Percentiles rank a stretch among this genome's conserved stretches.
Evolutionary conservation across 2,888 invertebrate species (phyloP).

Genomic region (Spisula subtruncata): DNA sequence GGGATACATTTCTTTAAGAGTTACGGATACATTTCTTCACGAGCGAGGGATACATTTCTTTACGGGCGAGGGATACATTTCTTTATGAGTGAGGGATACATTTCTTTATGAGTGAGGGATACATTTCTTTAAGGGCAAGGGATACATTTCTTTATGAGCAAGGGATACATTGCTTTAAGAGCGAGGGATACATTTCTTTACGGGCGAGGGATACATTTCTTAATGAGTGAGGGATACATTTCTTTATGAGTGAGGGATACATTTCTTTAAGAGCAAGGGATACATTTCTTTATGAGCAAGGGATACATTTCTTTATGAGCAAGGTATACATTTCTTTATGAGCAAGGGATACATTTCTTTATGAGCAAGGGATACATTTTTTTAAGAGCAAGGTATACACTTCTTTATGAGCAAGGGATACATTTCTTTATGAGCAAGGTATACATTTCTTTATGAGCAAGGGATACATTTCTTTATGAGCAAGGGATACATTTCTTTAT

Average conservation of each 20-base stretch:
- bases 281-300: neutral
- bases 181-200: neutral
- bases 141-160: neutral
- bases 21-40: too few species aligned
- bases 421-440: neutral
- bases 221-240: neutral
- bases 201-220: neutral
- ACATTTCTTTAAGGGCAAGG: neutral
- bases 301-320: neutral
- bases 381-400: too few species aligned
- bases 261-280: neutral
- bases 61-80: neutral
- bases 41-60: neutral
- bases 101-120: neutral
- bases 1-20: neutral
- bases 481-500: neutral
- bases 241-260: neutral
- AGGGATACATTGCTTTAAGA: too few species aligned
- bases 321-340: neutral
- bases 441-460: neutral
- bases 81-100: neutral
- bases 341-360: neutral
- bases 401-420: neutral
- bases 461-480: neutral
- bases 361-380: neutral